These are phyloP conservation scores for Prionailurus viverrinus DNA, from an alignment of 2,113 vertebrate species.

Conservation along the genomic window DNA sequence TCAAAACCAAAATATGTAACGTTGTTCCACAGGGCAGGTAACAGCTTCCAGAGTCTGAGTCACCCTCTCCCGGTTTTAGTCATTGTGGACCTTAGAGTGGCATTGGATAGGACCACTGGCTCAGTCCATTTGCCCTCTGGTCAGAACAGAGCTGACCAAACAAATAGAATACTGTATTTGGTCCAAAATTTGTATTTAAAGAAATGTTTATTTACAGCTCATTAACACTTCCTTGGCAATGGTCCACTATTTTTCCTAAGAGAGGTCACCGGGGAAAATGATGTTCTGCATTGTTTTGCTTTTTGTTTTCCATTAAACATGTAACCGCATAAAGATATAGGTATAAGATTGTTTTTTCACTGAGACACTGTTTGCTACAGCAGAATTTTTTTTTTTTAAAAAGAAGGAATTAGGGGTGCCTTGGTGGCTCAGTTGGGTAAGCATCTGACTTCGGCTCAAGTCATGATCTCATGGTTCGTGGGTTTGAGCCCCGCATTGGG, in stretches of 20 bases:
- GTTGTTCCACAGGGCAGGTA: background rate
- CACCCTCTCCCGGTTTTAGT: background rate
- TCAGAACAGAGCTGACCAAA: background rate
- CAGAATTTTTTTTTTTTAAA: background rate
- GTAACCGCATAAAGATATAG: background rate
- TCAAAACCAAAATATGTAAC: background rate
- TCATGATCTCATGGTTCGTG: no score
- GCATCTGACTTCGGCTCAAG: no score
- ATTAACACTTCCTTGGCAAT: background rate
- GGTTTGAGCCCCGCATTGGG: no score
- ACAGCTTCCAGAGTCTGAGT: background rate
- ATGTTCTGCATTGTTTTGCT: background rate
- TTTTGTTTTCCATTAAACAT: background rate
- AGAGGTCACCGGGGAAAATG: background rate
- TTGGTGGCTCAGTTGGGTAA: no score
- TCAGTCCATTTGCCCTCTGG: background rate
- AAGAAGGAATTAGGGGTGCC: no score
- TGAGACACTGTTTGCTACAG: background rate
- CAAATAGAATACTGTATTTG: background rate
- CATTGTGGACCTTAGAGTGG: background rate
- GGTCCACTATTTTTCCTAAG: background rate
- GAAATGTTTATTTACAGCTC: background rate
- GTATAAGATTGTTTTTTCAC: background rate
- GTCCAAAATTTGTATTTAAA: background rate
- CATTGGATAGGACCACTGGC: background rate